A percentile compares a stretch with the other conserved stretches of the same genome.
phyloP scores from a whole-genome alignment of 2,797 vertebrate species.

The Propithecus deckenii region DNA sequence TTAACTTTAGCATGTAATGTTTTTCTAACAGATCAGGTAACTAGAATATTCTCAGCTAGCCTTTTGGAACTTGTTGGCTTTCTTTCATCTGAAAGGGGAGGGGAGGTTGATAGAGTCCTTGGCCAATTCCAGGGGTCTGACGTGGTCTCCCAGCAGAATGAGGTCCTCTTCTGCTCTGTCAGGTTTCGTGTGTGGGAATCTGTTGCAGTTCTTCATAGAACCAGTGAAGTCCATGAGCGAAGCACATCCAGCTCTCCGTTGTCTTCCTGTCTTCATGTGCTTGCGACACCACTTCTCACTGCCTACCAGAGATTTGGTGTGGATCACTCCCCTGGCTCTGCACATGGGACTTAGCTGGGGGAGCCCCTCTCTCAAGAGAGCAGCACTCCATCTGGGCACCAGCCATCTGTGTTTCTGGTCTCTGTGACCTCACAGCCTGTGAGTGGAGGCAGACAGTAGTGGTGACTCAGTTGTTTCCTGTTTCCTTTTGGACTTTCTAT shows the following conservation, averaged over 20 bases:
- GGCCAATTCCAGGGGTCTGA: background rate
- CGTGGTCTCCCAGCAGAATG: background rate
- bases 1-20: no score
- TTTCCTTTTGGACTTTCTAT: no score
- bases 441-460: background rate
- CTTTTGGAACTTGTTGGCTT: background rate
- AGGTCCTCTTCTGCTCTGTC: background rate
- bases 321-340: background rate
- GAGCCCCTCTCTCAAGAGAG: background rate
- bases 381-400: background rate
- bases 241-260: no score
- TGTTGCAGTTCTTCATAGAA: no score
- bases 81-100: no score
- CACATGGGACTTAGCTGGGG: background rate
- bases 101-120: background rate
- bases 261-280: background rate
- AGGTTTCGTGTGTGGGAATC: background rate
- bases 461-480: no score
- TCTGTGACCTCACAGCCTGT: rapidly evolving
- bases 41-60: background rate
- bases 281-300: background rate
- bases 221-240: background rate
- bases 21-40: background rate
- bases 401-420: background rate
- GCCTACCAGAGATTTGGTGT: rapidly evolving